Evolutionary conservation across 2,113 vertebrate genomes (phyloP), one percentile per base, ranked within the genome.

Genomic region (Oenanthe melanoleuca): DNA sequence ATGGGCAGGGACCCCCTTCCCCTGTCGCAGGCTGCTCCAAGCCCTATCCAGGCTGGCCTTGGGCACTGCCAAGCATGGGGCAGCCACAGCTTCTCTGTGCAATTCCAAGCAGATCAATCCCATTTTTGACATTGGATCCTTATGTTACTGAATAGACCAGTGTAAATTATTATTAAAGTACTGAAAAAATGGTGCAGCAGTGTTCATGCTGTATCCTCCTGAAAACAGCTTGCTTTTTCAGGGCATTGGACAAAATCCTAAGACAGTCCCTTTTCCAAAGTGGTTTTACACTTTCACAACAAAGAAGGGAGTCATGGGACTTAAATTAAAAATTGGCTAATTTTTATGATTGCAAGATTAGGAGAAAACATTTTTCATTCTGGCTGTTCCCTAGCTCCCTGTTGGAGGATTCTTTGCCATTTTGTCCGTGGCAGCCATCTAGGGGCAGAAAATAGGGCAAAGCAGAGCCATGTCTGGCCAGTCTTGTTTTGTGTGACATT

Each of bases 401-500:
- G 2, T 44, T 52, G 18, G 75, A 93, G 75, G n/a, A 29, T 74
- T 88, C 53, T 12, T 55, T 75, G 71, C 74, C 31, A 4, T 65
- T 87, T 63, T 87, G 78, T 86, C 77, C 15, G 8, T 33, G 84
- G 74, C 92, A 89, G 47, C 74, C 31, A 22, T 55, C 29, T 23
- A 80, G 75, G 84, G 85, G 42, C 34, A 66, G 60, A 73, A 78
- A 64, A n/a, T 6, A 61, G 85, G 64, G 50, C 74, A 85, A 59
- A 87, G 15, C 61, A 81, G 78, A 91, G 37, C 81, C 0, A 5
- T 1, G 57, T 73, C 91, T 92, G 89, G 90, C 85, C 59, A 49
- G 60, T 66, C 82, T 60, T 96, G 74, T 80, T 93, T 66, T 95
- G 67, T 95, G 80, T 81, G 93, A 88, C 74, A 64, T 67, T 78